Base-by-base conservation (phyloP, 1,140 invertebrate species). In the Calliopsis andreniformis region DNA sequence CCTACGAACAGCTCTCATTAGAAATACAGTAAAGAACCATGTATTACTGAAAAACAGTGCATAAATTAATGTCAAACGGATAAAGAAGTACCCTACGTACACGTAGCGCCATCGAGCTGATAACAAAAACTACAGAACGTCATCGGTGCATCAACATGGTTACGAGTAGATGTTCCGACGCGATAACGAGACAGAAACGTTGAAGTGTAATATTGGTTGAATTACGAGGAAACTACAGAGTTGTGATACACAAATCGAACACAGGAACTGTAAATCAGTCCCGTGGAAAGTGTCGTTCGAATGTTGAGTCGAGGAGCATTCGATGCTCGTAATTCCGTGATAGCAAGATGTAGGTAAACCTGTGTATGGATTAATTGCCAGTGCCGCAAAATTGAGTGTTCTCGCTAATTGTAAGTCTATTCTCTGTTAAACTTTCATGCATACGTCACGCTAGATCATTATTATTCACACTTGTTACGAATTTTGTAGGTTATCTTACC, bases 131-230 rank as follows among this genome's bases (percentile, higher is more conserved):
- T 76, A 80, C 45, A 12, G 35, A 62, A 75, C 64, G 81, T 83
- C 81, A 78, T 78, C 73, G 53, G 68, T 35, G 71, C 51, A 80
- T 70, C 69, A 80, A 83, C 69, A 78, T 83, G 78, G 75, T 76
- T 67, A 39, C 62, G 47, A 35, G 43, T 58, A 62, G 39, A 77
- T 69, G 56, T 79, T 55, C 51, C 42, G 51, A 68, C 39, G 76
- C 61, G 78, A 68, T 80, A 80, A 82, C 55, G 43, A 35, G 47
- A 61, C 35, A 47, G 16, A 72, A 76, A 80, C 28, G 45, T 76
- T 79, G 25, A 70, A 66, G 18, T 49, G 18, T 30, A 75, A n/a
- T 43, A 23, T 28, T 1, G 39, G 28, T 66, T 47, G 23, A 45
- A 43, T 61, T 43, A 23, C n/a, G n/a, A n/a, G n/a, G n/a, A n/a